phyloP scores from a whole-genome alignment of 2,888 invertebrate genomes.

The Synanthedon formicaeformis region DNA sequence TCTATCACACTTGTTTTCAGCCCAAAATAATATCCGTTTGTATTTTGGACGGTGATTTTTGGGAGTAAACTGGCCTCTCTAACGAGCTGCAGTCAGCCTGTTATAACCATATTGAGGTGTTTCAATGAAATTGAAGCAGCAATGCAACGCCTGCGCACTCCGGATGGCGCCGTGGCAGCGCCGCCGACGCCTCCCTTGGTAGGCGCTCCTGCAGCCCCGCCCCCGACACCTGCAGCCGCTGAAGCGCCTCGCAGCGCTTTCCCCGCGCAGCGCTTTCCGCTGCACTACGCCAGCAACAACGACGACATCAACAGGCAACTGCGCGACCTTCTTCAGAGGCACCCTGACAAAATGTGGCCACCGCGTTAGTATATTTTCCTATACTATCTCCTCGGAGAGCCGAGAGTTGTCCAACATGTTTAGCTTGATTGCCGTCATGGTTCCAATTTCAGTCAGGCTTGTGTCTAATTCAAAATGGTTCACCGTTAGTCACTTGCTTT shows the following conservation, averaged over 20 bases:
- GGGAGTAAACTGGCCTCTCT: no score
- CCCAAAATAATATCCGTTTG: no score
- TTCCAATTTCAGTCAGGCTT: no score
- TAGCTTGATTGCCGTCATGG: no score
- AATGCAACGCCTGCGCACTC: slow-evolving; percentile 55
- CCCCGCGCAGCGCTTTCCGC: slow-evolving; percentile 57
- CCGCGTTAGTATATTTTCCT: slow-evolving; percentile 39
- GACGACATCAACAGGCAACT: slow-evolving; percentile 78
- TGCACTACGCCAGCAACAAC: slow-evolving; percentile 58
- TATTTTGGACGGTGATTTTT: no score
- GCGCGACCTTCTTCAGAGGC: slow-evolving; percentile 83
- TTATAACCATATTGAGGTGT: no score
- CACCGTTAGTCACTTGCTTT: no score
- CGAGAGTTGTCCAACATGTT: neutral
- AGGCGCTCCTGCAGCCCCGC: slow-evolving; percentile 25
- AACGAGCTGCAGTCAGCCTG: no score
- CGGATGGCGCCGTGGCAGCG: slow-evolving; percentile 28
- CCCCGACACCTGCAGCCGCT: slow-evolving; percentile 13
- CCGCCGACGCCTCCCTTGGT: slow-evolving; percentile 24
- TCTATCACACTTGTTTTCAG: no score
- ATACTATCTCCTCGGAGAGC: no score
- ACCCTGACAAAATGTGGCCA: slow-evolving; percentile 75
- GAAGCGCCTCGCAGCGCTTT: slow-evolving; percentile 51
- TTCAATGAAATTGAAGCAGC: slow-evolving; percentile 33
- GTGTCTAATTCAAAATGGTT: no score